Base-by-base conservation (phyloP, 2,797 vertebrate genomes). In the Pelodytes ibericus region DNA sequence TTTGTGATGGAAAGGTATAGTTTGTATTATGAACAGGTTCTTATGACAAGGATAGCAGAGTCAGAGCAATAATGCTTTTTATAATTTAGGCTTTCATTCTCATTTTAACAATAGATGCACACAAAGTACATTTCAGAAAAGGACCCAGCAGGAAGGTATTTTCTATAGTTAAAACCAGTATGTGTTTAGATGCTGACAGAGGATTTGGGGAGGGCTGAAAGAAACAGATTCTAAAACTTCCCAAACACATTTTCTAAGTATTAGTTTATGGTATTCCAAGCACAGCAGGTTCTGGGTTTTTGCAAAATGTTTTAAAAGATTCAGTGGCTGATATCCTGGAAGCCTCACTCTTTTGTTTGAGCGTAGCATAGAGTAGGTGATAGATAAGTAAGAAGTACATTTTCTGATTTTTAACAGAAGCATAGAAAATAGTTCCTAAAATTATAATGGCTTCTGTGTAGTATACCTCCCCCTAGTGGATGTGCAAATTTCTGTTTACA, bases 121-220 rank as follows among this genome's bases (percentile, higher is more conserved):
- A 71, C 26, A 77, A 85, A 83, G 30, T 13, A 64, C 7, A 73
- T 61, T 0, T 51, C 71, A 83, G 18, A 61, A 29, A 84, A 29
- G 22, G 41, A 3, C 22, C 74, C 16, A 16, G 62, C 16, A 78
- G 26, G 18, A 79, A 76, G 47, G 41, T 13, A 9, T 80, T 63
- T 73, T 81, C 13, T 69, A 11, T 13, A 78, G 60, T 68, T 47
- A 61, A 25, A 58, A n/a, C 41, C 79, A 82, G 77, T 74, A 77
- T 51, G 22, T 36, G 81, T 74, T 73, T 74, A 79, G 77, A 79
- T 79, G 65, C 71, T 73, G 71, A 79, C 71, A 73, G 70, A 68
- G 68, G 76, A 79, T 44, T 27, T 30, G 60, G 59, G 57, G 5
- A 74, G 58, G 36, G 24, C 57, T 63, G 58, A 79, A 77, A 79